Evolutionary conservation across 2,888 invertebrate species (phyloP), one percentile per base, ranked within the genome.

Genomic region (Caenorhabditis becei): DNA sequence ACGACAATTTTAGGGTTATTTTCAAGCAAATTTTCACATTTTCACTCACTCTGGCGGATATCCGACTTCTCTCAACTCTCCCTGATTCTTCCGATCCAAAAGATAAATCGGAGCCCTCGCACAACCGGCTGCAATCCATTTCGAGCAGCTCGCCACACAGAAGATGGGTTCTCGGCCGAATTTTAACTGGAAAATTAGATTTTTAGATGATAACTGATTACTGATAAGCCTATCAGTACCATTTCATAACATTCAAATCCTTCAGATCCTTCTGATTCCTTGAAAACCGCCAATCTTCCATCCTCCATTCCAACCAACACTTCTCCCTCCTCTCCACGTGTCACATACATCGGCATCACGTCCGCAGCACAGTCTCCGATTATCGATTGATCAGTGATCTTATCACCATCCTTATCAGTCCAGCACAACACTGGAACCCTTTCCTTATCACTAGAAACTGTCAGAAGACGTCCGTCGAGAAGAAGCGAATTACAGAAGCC

Each of bases 401-500:
- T 35, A 11, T 28, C 16, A n/a, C 59, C 24, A 7, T 32, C 16
- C 20, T 7, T 10, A 32, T 32, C 32, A 4, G 49, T 61, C 61
- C 59, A 66, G 11, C 65, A 53, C 14, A 78, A 49, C 16, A 28
- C 23, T 2, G 77, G n/a, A 18, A 26, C n/a, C 16, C 69, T 23
- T 10, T 18, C 5, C 0, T n/a, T 10, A 37, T 72, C 69, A 0
- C 49, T 16, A 4, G 79, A 79, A 3, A 54, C 56, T 32, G 47
- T 67, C 16, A 74, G 20, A 28, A 74, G 53, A 23, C 37, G 37
- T 1, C 37, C 11, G 0, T 49, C 58, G 24, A 71, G 1, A 1
- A 62, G 14, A 1, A 71, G 26, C 5, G 65, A 80, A 37, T 77
- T 75, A 16, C 80, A 80, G 53, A 80, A 80, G 18, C 80, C 80